Evolutionary conservation across 2,797 vertebrate species (phyloP).

Genomic region (Microctenopoma lineatum): DNA sequence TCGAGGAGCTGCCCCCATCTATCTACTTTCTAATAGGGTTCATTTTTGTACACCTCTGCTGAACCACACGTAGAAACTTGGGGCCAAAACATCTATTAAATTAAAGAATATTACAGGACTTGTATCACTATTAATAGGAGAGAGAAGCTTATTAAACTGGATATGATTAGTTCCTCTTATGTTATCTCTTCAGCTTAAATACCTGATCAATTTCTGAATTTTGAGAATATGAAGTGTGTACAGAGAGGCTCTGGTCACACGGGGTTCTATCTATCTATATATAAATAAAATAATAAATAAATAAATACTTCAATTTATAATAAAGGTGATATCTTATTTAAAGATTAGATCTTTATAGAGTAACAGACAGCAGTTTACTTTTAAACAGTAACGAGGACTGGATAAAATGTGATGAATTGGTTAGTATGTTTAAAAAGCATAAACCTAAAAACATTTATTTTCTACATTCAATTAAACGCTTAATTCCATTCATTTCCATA

Average conservation of each 20-base stretch:
- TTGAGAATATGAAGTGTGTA: not conserved
- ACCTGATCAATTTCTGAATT: not conserved
- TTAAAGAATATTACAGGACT: not conserved
- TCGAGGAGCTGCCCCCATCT: too few relatives aligned
- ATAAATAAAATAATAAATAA: too few relatives aligned
- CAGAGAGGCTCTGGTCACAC: not conserved
- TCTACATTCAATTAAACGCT: too few relatives aligned
- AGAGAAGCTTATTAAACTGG: not conserved
- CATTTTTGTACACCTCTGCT: not conserved
- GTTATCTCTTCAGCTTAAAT: not conserved
- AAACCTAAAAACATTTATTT: too few relatives aligned
- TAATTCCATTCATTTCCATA: not conserved
- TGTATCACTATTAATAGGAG: not conserved
- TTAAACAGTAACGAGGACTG: too few relatives aligned
- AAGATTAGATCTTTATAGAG: too few relatives aligned
- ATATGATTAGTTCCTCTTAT: not conserved
- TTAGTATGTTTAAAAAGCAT: too few relatives aligned
- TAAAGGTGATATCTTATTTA: too few relatives aligned
- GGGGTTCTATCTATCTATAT: too few relatives aligned
- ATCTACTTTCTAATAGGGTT: not conserved
- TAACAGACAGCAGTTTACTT: too few relatives aligned
- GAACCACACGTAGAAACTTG: not conserved
- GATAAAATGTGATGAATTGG: too few relatives aligned
- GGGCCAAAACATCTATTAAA: too few relatives aligned
- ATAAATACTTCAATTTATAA: not conserved